Evolutionary conservation across 2,888 invertebrate genomes (phyloP).

Genomic region (Augochlorella aurata): DNA sequence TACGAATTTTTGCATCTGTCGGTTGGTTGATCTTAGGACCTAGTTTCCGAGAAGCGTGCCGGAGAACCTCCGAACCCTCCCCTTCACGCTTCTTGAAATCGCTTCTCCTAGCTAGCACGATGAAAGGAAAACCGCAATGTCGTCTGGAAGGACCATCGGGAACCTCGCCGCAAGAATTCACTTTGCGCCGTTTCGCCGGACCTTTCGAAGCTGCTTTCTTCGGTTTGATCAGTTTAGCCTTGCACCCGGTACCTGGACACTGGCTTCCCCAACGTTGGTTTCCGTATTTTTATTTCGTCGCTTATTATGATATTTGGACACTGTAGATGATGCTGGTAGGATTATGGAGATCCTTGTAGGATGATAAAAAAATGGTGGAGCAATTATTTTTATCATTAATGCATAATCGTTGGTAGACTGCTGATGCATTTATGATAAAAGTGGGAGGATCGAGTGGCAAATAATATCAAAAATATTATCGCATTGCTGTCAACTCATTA

Average conservation of each 20-base stretch:
- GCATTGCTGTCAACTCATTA: no score
- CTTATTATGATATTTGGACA: no score
- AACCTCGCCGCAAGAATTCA: not conserved
- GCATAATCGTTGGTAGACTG: no score
- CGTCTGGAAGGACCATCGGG: slow-evolving; percentile 32
- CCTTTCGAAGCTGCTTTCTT: not conserved
- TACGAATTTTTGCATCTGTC: slow-evolving; percentile 81
- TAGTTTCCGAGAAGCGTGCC: slow-evolving; percentile 76
- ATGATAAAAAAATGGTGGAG: no score
- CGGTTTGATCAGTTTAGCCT: not conserved
- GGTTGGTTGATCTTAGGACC: slow-evolving; percentile 73
- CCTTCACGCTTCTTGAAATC: slow-evolving; percentile 60
- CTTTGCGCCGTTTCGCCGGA: not conserved
- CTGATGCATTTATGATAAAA: no score
- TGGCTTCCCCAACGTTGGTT: not conserved
- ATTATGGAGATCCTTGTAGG: no score
- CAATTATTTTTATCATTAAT: no score
- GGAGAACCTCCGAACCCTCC: slow-evolving; percentile 57
- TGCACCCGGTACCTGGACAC: not conserved
- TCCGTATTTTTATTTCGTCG: no score
- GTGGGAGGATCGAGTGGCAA: no score
- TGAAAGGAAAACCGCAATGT: slow-evolving; percentile 50
- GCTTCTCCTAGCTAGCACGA: slow-evolving; percentile 17
- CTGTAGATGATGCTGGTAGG: no score
- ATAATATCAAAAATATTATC: no score